Conservation (phyloP, 2,113 vertebrate species). For the Ictalurus furcatus region DNA sequence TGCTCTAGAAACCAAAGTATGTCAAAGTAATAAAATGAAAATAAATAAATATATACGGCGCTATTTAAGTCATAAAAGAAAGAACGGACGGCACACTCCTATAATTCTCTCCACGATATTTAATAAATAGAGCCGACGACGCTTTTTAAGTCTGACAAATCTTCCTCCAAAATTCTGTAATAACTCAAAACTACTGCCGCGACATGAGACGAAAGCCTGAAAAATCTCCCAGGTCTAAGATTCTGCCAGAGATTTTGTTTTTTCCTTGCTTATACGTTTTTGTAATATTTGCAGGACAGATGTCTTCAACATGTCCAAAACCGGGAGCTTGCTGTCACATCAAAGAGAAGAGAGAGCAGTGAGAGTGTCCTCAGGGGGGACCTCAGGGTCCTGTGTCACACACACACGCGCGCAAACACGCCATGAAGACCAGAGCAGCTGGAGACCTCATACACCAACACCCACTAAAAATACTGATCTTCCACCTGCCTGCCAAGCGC, state of each 20-base stretch:
- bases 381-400: neutral
- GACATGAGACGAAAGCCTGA: neutral
- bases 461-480: conserved; percentile 42
- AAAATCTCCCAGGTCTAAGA: neutral
- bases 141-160: neutral
- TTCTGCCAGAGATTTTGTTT: neutral
- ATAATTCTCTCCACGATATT: no score
- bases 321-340: conserved; percentile 2
- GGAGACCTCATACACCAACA: conserved; percentile 32
- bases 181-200: neutral
- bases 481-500: conserved; percentile 42
- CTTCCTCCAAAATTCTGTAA: neutral
- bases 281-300: neutral
- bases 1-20: neutral
- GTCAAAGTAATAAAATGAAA: neutral
- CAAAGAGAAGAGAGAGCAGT: neutral
- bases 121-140: no score
- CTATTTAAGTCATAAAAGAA: neutral
- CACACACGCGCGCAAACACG: neutral
- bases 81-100: no score
- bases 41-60: no score
- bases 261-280: neutral
- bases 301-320: neutral
- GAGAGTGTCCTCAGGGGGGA: neutral
- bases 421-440: conserved; percentile 39